Conservation (phyloP, 2,113 vertebrate species). For the Xiphophorus maculatus region DNA sequence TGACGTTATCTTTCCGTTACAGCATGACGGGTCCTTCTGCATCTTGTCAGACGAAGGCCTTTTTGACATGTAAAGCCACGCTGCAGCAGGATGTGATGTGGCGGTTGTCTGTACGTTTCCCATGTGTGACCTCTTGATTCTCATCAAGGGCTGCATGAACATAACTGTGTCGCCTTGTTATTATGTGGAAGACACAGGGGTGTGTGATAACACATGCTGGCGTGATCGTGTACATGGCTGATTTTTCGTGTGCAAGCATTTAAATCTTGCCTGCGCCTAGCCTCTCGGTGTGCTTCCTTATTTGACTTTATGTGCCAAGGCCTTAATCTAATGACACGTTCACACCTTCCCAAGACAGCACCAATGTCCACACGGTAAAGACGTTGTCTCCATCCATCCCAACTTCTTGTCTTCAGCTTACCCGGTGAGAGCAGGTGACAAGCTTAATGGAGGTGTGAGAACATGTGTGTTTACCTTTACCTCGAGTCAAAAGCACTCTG, state of each 20-base stretch:
- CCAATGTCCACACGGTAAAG: slow-evolving; percentile 53
- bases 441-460: slow-evolving; percentile 37
- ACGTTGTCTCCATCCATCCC: slow-evolving; percentile 29
- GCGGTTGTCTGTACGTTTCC: slow-evolving; percentile 6
- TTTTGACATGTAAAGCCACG: slow-evolving; percentile 58
- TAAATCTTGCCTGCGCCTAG: background rate
- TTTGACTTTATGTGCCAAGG: slow-evolving; percentile 13
- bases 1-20: slow-evolving; percentile 69
- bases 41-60: slow-evolving; percentile 62
- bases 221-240: background rate
- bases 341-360: slow-evolving; percentile 55
- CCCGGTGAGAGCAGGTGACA: slow-evolving; percentile 50
- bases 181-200: background rate
- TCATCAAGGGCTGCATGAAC: slow-evolving; percentile 18
- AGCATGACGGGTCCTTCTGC: slow-evolving; percentile 73
- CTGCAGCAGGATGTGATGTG: slow-evolving; percentile 56
- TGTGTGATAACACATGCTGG: background rate
- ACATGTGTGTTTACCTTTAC: slow-evolving; percentile 33
- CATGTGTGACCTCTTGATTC: slow-evolving; percentile 50
- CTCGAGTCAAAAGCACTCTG: slow-evolving; percentile 47
- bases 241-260: background rate
- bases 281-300: background rate
- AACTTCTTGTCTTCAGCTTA: slow-evolving; percentile 8
- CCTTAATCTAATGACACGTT: slow-evolving; percentile 45
- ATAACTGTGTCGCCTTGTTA: background rate